phyloP scores from a whole-genome alignment of 37 sponge, comb jelly and placozoan genomes.

The Bolinopsis microptera region DNA sequence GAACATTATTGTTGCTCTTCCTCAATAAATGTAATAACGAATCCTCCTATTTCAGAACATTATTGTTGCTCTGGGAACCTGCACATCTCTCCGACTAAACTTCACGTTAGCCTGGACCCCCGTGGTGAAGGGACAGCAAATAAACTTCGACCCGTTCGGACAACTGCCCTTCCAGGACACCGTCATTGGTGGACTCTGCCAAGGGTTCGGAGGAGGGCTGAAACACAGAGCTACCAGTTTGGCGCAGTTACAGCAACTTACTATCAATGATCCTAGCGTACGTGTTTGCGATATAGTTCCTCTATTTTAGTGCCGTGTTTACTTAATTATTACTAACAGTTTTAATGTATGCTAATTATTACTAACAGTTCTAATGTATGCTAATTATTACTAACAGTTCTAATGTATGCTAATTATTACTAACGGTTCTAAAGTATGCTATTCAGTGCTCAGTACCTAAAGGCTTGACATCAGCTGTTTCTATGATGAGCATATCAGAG shows the following conservation, averaged over 20 bases:
- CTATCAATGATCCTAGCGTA: slow-evolving; percentile 1
- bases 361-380: too few relatives aligned
- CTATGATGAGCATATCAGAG: slow-evolving; percentile 57
- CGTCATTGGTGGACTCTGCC: slow-evolving; percentile 50
- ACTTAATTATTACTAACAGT: too few relatives aligned
- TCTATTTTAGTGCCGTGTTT: too few relatives aligned
- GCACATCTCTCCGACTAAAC: slow-evolving; percentile 61
- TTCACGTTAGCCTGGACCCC: slow-evolving; percentile 63
- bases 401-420: background rate
- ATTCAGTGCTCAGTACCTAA: background rate
- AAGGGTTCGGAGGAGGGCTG: slow-evolving; percentile 48
- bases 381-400: background rate
- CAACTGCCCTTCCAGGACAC: slow-evolving; percentile 51
- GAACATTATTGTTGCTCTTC: slow-evolving; percentile 58
- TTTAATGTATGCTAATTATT: too few relatives aligned
- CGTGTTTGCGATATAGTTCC: too few relatives aligned
- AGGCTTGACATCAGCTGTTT: slow-evolving; percentile 51
- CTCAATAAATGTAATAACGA: too few relatives aligned
- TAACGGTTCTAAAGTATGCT: background rate
- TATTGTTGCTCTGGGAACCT: slow-evolving; percentile 64
- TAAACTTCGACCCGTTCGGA: slow-evolving; percentile 60
- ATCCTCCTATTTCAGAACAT: slow-evolving; percentile 52
- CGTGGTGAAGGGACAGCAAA: slow-evolving; percentile 64
- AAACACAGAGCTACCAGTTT: slow-evolving; percentile 32
- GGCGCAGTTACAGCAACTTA: slow-evolving; percentile 48